These are phyloP conservation scores for Beaufortia kweichowensis DNA, from an alignment of 2,113 vertebrate genomes.

Conservation along the genomic window DNA sequence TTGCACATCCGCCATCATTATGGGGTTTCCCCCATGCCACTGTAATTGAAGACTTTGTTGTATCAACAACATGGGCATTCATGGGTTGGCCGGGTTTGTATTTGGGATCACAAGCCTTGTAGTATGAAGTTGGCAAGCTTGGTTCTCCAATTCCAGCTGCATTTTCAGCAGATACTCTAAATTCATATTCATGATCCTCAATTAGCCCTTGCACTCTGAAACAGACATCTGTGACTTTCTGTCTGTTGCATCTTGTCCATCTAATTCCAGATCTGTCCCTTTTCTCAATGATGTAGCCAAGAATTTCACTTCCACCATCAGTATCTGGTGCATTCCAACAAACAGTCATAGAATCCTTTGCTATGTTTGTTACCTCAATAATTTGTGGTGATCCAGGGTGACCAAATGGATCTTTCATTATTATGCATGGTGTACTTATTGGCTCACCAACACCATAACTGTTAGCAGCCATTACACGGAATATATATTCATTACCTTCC, in stretches of 20 bases:
- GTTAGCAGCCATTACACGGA: conserved; percentile 88
- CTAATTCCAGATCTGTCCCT: conserved; percentile 83
- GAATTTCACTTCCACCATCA: conserved; percentile 85
- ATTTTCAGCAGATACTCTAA: conserved; percentile 88
- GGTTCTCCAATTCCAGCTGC: conserved; percentile 83
- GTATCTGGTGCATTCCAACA: conserved; percentile 83
- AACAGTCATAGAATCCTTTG: conserved; percentile 86
- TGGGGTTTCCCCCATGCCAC: conserved; percentile 85
- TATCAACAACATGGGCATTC: conserved; percentile 79
- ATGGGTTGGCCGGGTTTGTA: conserved; percentile 86
- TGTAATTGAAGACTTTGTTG: conserved; percentile 79
- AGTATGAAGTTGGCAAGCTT: conserved; percentile 80
- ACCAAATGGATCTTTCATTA: conserved; percentile 85
- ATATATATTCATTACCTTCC: conserved; percentile 86
- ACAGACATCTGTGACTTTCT: conserved; percentile 81
- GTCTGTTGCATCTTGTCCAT: conserved; percentile 87
- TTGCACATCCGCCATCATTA: conserved; percentile 84
- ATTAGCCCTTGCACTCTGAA: conserved; percentile 83
- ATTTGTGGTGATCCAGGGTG: conserved; percentile 81
- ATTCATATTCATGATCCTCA: conserved; percentile 89
- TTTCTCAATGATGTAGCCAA: conserved; percentile 85
- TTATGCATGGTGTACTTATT: conserved; percentile 77
- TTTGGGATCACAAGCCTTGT: conserved; percentile 84
- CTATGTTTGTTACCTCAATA: conserved; percentile 83
- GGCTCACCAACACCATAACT: conserved; percentile 82